Percentiles rank a stretch among this genome's conserved stretches.
These are phyloP conservation scores for Lottia scabra DNA, from an alignment of 2,888 invertebrate species.

Conservation along the genomic window DNA sequence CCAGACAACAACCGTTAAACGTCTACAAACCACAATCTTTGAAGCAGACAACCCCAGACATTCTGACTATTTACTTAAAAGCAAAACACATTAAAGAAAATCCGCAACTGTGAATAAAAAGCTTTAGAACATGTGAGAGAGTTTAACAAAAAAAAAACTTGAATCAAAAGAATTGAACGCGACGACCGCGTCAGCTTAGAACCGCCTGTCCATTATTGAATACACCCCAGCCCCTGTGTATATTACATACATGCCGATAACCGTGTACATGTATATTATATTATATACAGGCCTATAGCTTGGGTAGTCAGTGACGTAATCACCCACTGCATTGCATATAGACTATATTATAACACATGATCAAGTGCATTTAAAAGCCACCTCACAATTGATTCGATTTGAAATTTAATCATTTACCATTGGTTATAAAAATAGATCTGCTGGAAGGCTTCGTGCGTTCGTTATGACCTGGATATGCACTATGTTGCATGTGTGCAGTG, in stretches of 20 bases:
- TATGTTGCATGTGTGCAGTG: slow-evolving; percentile 2
- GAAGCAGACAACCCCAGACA: too few species aligned
- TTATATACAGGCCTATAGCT: not conserved
- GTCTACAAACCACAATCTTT: too few species aligned
- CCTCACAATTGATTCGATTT: not conserved
- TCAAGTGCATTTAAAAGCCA: not conserved
- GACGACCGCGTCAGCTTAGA: not conserved
- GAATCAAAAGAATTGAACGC: not conserved
- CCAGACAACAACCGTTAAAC: too few species aligned
- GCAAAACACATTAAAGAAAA: too few species aligned
- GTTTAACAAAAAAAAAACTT: not conserved
- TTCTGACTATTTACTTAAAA: too few species aligned
- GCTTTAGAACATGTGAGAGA: not conserved
- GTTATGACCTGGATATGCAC: not conserved
- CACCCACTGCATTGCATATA: not conserved
- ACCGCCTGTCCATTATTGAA: not conserved
- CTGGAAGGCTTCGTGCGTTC: not conserved
- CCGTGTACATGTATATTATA: too few species aligned
- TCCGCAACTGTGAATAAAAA: too few species aligned
- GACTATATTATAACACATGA: not conserved
- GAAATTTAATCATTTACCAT: not conserved
- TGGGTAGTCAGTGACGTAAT: not conserved
- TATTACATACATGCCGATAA: too few species aligned
- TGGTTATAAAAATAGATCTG: slow-evolving; percentile 1
- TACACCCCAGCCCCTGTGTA: too few species aligned